phyloP scores from a whole-genome alignment of 2,888 invertebrate genomes.

The Conistra vaccinii region DNA sequence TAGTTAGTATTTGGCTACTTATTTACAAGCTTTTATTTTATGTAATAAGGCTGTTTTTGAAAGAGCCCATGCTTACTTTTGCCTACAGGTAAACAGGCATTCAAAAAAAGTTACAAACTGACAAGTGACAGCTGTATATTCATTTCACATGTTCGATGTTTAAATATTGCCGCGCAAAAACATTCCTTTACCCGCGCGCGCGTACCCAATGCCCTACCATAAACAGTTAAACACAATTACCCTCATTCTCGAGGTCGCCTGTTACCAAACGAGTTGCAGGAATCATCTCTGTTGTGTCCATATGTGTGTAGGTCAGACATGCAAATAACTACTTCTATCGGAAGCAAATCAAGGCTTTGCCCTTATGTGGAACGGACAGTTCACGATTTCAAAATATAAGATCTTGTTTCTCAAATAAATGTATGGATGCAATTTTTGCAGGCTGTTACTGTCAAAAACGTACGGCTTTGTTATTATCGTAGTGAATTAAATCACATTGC shows the following conservation, averaged over 20 bases:
- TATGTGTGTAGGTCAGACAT: constrained; percentile 76
- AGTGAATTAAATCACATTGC: neutral
- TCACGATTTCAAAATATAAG: constrained; percentile 66
- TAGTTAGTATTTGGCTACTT: neutral
- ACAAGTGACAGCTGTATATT: constrained; percentile 2
- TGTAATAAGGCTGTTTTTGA: neutral
- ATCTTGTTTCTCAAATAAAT: constrained; percentile 42
- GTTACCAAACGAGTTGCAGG: constrained; percentile 65
- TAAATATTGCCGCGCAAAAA: constrained; percentile 28
- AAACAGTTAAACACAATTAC: constrained; percentile 56
- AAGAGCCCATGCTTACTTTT: neutral
- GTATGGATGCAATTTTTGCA: constrained; percentile 2
- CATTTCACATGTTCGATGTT: constrained; percentile 15
- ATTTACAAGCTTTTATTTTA: neutral
- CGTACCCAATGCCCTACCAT: constrained; percentile 29
- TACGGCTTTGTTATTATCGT: neutral
- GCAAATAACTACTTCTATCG: constrained; percentile 83
- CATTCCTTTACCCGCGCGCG: neutral
- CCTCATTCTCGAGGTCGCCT: constrained; percentile 55
- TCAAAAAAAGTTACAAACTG: constrained; percentile 14
- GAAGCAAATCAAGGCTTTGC: constrained; percentile 80
- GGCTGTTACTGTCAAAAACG: neutral
- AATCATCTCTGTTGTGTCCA: constrained; percentile 71
- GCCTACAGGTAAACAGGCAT: constrained; percentile 1
- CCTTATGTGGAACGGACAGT: constrained; percentile 61